Evolutionary conservation across 2,113 vertebrate species (phyloP), one percentile per base, ranked within the genome.

Genomic region (Trematocara variabile): DNA sequence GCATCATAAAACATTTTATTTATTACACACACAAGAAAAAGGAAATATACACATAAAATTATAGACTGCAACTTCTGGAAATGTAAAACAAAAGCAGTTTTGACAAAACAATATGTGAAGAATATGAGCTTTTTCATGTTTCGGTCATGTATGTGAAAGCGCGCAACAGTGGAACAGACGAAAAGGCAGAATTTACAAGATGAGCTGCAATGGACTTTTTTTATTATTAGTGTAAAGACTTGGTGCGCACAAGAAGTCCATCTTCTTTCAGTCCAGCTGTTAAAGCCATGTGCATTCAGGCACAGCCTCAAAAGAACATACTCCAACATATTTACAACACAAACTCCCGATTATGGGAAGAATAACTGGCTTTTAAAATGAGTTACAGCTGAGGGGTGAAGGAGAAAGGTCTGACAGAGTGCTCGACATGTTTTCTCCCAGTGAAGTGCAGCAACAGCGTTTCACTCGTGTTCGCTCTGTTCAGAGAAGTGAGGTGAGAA

Each of bases 1-100:
- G 46, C 54, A 48, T 87, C 25, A 6, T 91, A 89, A 94, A 94
- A 92, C 83, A 70, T 86, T 92, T 93, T 85, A 91, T 95, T 95
- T 88, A 85, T 89, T 80, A 89, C 63, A 89, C 53, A 92, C 41
- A 77, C 0, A 50, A 77, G 11, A 77, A 70, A 83, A 88, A 86
- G 6, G 9, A 88, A 85, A 88, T 55, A 30, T 84, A 75, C 84
- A 94, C 48, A 68, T 52, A 16, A 48, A 90, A 86, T 56, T 82
- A 92, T 58, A 30, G 37, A 33, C 50, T 73, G 33, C 54, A 8
- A 91, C 83, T 87, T 83, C 3, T 77, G 70, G 44, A 16, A 88
- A 91, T 63, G 87, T 39, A 55, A 84, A 91, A 82, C 4, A 41
- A 89, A 86, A 81, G 82, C 75, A 85, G 75, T 53, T 87, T 55